Percentiles rank a stretch among this genome's conserved stretches.
Evolutionary conservation across 2,113 vertebrate species (phyloP).

Genomic region (Struthio camelus): DNA sequence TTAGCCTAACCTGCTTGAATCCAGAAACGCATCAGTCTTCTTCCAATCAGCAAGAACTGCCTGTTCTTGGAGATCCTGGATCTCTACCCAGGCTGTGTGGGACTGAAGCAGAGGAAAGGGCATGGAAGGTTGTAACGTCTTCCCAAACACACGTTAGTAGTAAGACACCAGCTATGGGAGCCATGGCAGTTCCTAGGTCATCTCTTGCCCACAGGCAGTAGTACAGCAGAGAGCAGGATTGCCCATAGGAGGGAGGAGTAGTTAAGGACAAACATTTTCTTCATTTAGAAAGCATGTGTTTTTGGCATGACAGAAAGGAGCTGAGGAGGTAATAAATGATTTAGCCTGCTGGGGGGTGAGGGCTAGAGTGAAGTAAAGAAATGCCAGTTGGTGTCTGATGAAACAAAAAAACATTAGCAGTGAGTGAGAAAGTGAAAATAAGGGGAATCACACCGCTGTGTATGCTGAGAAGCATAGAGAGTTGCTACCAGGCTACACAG

Average conservation of each 20-base stretch:
- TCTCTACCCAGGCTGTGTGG: neutral
- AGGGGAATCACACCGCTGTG: neutral
- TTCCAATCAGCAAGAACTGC: neutral
- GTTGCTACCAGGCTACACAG: neutral
- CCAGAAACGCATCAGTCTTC: too few species aligned
- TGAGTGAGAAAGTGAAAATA: neutral
- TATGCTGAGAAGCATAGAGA: neutral
- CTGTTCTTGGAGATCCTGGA: neutral
- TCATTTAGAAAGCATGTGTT: neutral
- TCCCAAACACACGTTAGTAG: neutral
- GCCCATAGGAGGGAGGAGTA: neutral
- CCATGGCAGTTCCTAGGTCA: neutral
- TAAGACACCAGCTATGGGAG: neutral
- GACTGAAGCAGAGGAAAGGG: neutral
- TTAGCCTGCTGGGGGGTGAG: neutral
- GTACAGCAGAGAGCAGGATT: neutral
- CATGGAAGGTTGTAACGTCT: neutral
- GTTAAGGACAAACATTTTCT: neutral
- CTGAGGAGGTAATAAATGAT: neutral
- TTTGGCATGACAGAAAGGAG: neutral
- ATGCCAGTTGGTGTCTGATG: neutral
- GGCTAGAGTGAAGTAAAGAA: neutral
- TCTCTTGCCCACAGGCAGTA: neutral
- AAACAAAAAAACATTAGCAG: neutral
- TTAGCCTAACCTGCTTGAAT: neutral